phyloP scores from a whole-genome alignment of 1,140 invertebrate genomes.

The Wiebesia pumilae region DNA sequence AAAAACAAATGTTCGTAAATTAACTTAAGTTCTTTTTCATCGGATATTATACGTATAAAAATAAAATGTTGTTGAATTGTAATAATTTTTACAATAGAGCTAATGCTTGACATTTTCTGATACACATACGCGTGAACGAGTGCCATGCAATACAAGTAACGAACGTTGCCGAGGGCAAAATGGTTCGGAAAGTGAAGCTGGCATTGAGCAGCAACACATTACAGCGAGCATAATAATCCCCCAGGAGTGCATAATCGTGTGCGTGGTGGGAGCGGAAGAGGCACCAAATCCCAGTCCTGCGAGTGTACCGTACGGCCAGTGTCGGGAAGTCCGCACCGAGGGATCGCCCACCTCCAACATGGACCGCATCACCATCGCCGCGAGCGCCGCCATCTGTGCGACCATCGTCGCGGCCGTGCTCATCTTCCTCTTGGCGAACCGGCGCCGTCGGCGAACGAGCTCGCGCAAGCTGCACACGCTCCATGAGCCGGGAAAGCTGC shows the following conservation, averaged over 20 bases:
- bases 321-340: conserved; percentile 90
- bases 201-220: neutral
- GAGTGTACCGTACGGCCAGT: conserved; percentile 89
- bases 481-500: conserved; percentile 78
- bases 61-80: no score
- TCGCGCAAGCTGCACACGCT: conserved; percentile 85
- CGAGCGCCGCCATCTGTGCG: conserved; percentile 94
- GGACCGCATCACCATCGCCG: conserved; percentile 95
- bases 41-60: no score
- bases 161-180: no score
- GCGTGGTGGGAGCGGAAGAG: conserved; percentile 92
- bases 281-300: conserved; percentile 89
- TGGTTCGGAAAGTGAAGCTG: no score
- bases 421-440: conserved; percentile 89
- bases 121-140: no score
- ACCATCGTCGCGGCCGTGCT: conserved; percentile 92
- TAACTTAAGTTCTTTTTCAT: no score
- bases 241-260: conserved; percentile 89
- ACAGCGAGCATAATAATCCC: neutral
- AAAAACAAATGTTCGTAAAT: no score
- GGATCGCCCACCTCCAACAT: conserved; percentile 88
- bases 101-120: no score
- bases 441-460: conserved; percentile 73
- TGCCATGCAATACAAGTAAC: no score
- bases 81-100: no score